Evolutionary conservation across 2,888 invertebrate species (phyloP), one percentile per base, ranked within the genome.

Genomic region (Andricus quercusramuli): DNA sequence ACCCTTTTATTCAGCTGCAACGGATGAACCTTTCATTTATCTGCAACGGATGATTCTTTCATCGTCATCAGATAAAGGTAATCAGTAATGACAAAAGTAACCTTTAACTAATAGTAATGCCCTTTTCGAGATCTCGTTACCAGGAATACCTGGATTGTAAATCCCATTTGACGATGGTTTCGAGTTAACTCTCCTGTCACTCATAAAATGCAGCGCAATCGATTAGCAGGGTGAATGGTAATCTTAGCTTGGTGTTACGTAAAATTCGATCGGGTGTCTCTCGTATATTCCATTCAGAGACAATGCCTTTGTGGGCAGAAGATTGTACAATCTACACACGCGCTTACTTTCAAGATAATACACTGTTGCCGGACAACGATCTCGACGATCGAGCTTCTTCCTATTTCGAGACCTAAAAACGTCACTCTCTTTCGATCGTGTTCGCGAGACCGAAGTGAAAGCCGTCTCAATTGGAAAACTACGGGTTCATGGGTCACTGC

Each of bases 361-460:
- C 32, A 56, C 32, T 56, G 6, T 22, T 41, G 66, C n/a, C 20
- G 25, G 25, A 44, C 22, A 77, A 32, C 80, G 67, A 79, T 65
- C 65, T 66, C 66, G 67, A 29, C 68, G 44, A 67, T 59, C 79
- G 32, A 67, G 66, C 80, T 79, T 82, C 79, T 74, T 79, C 79
- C 78, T 80, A 67, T 79, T 82, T 83, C 62, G 68, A 83, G 83
- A 81, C 82, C 82, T 80, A 62, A 82, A 83, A 87, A 85, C 84
- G 87, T 88, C 86, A 81, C 59, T 86, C 83, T 81, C 77, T 67
- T 84, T 81, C 81, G 80, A 83, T 83, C 64, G 80, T 67, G 70
- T 79, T 74, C 74, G n/a, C 29, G 51, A 74, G 51, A 56, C 56
- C 11, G n/a, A 77, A 80, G 80, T 80, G 80, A 80, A 80, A 80